Percentiles rank a stretch among this genome's conserved stretches.
phyloP scores from a whole-genome alignment of 2,113 vertebrate species.

The Dendrocopos noguchii region DNA sequence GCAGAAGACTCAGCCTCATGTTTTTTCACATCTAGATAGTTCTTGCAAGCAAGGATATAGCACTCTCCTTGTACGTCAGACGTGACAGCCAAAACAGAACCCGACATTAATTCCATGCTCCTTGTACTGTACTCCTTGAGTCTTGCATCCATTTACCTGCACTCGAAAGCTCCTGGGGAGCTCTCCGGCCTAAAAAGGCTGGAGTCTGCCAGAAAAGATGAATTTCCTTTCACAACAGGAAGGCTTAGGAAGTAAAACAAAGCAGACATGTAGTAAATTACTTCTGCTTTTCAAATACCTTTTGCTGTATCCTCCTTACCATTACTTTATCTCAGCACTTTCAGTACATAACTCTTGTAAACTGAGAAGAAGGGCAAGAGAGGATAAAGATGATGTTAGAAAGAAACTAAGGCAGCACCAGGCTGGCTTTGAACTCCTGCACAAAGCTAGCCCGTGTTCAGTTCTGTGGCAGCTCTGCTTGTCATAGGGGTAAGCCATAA shows the following conservation, averaged over 20 bases:
- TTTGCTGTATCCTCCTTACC: constrained; percentile 72
- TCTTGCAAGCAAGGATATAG: neutral
- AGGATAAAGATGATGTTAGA: constrained; percentile 77
- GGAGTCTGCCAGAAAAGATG: constrained; percentile 75
- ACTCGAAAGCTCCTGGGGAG: constrained; percentile 63
- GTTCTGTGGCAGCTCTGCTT: constrained; percentile 59
- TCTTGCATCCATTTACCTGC: constrained; percentile 72
- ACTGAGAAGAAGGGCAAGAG: constrained; percentile 72
- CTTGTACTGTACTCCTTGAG: constrained; percentile 34
- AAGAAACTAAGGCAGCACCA: constrained; percentile 58
- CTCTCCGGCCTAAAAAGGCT: constrained; percentile 59
- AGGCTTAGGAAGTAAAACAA: constrained; percentile 78
- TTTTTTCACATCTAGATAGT: constrained; percentile 4
- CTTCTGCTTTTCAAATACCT: constrained; percentile 71
- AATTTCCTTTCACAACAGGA: constrained; percentile 76
- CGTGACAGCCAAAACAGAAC: constrained; percentile 27
- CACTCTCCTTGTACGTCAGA: constrained; percentile 38
- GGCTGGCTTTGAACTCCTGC: constrained; percentile 46
- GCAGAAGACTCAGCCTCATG: neutral
- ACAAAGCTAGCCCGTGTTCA: constrained; percentile 49
- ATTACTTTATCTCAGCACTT: constrained; percentile 80
- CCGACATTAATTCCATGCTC: constrained; percentile 43
- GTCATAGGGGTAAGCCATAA: constrained; percentile 50
- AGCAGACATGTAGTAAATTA: constrained; percentile 79
- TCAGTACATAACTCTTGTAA: constrained; percentile 70